phyloP scores from a whole-genome alignment of 2,113 vertebrate genomes.

The Riparia riparia region DNA sequence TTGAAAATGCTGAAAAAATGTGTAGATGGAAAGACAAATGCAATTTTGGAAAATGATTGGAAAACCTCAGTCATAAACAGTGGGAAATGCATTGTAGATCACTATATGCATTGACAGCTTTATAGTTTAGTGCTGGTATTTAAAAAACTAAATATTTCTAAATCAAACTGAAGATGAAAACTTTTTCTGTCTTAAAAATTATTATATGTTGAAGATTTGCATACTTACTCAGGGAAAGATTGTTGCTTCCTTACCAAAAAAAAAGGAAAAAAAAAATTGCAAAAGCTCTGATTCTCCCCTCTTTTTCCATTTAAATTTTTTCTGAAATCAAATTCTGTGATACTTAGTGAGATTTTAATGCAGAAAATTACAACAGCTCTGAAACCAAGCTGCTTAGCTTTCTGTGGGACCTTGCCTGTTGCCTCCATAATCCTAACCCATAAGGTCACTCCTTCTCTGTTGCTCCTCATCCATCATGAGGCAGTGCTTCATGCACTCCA shows the following conservation, averaged over 20 bases:
- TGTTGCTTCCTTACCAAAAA: background rate
- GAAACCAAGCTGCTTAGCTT: background rate
- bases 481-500: background rate
- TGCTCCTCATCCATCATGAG: fast-evolving
- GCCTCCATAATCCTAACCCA: no score
- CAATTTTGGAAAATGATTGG: background rate
- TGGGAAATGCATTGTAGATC: background rate
- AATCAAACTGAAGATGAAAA: background rate
- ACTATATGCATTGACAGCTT: background rate
- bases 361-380: background rate
- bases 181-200: background rate
- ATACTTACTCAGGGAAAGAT: background rate
- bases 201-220: background rate
- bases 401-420: background rate
- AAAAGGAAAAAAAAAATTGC: background rate
- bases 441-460: fast-evolving
- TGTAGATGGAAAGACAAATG: background rate
- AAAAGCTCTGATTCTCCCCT: fast-evolving
- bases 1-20: background rate
- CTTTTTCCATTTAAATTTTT: background rate
- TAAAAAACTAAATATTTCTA: background rate
- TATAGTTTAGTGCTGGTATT: background rate
- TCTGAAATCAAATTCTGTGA: background rate
- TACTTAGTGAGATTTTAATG: background rate
- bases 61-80: background rate